Conservation (phyloP, 1,140 invertebrate species). For the Drosophila gunungcola region DNA sequence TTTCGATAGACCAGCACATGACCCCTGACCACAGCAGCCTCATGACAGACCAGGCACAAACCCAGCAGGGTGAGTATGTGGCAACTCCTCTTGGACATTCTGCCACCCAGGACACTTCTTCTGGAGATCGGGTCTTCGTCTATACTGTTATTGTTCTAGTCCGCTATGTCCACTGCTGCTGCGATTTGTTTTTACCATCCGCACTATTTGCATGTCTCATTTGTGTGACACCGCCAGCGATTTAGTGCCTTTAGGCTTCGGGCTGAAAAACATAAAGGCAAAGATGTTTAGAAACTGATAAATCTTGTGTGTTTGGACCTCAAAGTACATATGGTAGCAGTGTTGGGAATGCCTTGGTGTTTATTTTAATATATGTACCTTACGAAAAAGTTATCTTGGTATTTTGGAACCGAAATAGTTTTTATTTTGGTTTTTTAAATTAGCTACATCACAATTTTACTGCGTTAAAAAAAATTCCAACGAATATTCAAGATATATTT, state of each 20-base stretch:
- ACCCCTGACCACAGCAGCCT: conserved; percentile 35
- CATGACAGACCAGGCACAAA: conserved; percentile 56
- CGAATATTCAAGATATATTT: no score
- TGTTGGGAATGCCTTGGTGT: no score
- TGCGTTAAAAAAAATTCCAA: no score
- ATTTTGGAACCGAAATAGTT: no score
- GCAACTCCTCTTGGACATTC: conserved; percentile 53
- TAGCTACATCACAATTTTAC: no score
- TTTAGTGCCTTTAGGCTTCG: conserved; percentile 6
- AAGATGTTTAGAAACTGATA: conserved; percentile 1
- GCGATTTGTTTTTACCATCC: conserved; percentile 49
- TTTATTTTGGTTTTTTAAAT: no score
- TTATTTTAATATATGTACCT: no score
- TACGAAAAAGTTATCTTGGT: no score
- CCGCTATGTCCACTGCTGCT: conserved; percentile 53
- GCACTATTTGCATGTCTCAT: conserved; percentile 76
- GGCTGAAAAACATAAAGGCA: conserved; percentile 25
- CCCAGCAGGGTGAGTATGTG: conserved; percentile 52
- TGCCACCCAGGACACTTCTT: conserved; percentile 23
- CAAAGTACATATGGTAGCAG: no score
- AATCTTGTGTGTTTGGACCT: background rate
- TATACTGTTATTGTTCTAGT: conserved; percentile 58
- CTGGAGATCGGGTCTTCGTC: conserved; percentile 11
- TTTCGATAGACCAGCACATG: conserved; percentile 72
- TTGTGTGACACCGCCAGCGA: conserved; percentile 32